Evolutionary conservation across 2,797 vertebrate genomes (phyloP), one percentile per base, ranked within the genome.

Genomic region (Apogon talboti): DNA sequence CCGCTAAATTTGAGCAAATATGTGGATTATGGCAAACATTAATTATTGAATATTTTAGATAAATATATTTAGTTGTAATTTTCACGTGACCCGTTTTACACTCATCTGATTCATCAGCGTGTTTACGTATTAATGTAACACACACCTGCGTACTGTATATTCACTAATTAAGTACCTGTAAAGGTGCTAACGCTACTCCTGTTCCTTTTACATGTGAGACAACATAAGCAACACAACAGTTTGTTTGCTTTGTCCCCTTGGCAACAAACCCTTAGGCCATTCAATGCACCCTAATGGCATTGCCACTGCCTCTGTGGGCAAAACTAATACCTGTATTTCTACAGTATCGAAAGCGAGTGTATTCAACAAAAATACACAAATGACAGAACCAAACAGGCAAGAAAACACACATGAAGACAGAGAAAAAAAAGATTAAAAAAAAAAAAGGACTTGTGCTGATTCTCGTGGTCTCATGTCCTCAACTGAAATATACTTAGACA

Each of bases 221-320:
- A 92, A 87, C 91, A 92, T 79, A 82, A 87, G 81, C 78, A 91
- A 91, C 91, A 93, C 92, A 92, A 90, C 91, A 93, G 91, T 93
- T 92, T 95, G 93, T 95, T 95, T 95, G 92, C 88, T 92, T 89
- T 91, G 90, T 94, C 90, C 92, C 93, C 93, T 90, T 95, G 92
- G 92, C 90, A 94, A 95, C 94, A 93, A 92, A 87, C 91, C 93
- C 92, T 92, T 81, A 91, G 94, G 94, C 94, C 93, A 93, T 90
- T 85, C 87, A 87, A 38, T 79, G 90, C 87, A 81, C 85, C 87
- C 90, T 88, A 90, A 91, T 90, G 87, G 89, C 85, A 93, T 58
- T 84, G 83, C 78, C 78, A 84, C 84, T 85, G 85, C 88, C 91
- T 91, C 86, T 67, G 76, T 83, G 87, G 62, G 66, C 73, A 82